Evolutionary conservation across 2,797 vertebrate genomes (phyloP).

Genomic region (Chaetodon trifasciatus): DNA sequence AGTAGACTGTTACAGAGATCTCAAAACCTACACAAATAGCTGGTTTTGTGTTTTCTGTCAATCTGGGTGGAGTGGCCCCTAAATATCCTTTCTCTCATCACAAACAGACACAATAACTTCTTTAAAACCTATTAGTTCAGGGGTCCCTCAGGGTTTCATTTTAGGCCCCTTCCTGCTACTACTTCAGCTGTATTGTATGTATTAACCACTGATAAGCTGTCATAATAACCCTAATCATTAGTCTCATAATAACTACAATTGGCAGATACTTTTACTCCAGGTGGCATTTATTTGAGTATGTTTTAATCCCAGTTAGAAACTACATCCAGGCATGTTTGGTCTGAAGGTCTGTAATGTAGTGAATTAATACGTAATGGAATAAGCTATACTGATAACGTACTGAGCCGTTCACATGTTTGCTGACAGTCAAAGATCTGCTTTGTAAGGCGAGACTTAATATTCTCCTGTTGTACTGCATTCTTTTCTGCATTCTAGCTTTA

Average conservation of each 20-base stretch:
- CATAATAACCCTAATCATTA: conserved; percentile 1
- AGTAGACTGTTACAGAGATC: background rate
- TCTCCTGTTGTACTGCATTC: background rate
- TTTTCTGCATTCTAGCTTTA: background rate
- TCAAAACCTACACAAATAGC: background rate
- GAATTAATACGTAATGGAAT: conserved; percentile 2
- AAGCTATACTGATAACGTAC: conserved; percentile 6
- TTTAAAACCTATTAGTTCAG: background rate
- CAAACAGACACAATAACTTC: background rate
- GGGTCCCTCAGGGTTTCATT: conserved; percentile 9
- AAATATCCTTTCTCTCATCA: background rate
- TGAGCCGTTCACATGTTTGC: background rate
- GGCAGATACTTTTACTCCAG: background rate
- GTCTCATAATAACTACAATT: conserved; percentile 16
- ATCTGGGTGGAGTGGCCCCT: background rate
- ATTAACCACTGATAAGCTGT: background rate
- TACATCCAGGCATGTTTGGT: background rate
- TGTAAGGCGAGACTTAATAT: background rate
- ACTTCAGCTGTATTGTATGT: background rate
- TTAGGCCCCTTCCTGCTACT: background rate
- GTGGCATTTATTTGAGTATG: no score
- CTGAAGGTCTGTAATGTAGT: background rate
- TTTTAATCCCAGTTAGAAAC: conserved; percentile 1
- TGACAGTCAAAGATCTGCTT: background rate
- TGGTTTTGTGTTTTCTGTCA: background rate